Conservation (phyloP, 2,888 invertebrate species). For the Halocaridina rubra region DNA sequence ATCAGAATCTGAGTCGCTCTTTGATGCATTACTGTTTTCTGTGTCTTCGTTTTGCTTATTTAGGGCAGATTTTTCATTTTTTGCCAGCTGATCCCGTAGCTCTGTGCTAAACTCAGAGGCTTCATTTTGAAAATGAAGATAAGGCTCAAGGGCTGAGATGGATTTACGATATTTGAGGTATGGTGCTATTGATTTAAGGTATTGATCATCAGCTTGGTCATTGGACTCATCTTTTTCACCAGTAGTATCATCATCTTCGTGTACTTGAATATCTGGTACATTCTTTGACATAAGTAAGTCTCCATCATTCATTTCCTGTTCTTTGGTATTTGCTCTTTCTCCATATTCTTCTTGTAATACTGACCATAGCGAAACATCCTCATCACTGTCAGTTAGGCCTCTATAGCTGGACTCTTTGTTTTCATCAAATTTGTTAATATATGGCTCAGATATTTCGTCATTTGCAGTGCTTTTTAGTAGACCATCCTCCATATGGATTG, state of each 20-base stretch:
- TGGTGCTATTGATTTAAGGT: constrained; percentile 10
- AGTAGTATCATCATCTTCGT: constrained; percentile 26
- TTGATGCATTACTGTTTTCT: not conserved
- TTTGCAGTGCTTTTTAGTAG: no score
- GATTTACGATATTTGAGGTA: constrained; percentile 46
- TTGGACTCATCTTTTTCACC: not conserved
- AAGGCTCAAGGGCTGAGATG: constrained; percentile 35
- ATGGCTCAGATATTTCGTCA: no score
- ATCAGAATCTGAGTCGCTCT: not conserved
- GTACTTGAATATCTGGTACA: constrained; percentile 1
- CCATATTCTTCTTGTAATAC: not conserved
- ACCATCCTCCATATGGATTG: not conserved
- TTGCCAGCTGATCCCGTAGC: constrained; percentile 16
- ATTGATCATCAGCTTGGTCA: constrained; percentile 15
- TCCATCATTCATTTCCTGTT: not conserved
- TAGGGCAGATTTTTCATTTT: not conserved
- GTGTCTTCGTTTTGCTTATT: no score
- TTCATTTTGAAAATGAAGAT: constrained; percentile 26
- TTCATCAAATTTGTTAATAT: no score
- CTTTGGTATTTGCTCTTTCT: not conserved
- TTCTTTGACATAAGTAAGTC: not conserved
- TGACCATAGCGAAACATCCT: no score
- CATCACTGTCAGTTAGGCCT: not conserved
- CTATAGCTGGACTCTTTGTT: no score
- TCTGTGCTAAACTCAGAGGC: not conserved